Conservation (phyloP, 2,888 invertebrate species). For the Diaprepes abbreviatus region DNA sequence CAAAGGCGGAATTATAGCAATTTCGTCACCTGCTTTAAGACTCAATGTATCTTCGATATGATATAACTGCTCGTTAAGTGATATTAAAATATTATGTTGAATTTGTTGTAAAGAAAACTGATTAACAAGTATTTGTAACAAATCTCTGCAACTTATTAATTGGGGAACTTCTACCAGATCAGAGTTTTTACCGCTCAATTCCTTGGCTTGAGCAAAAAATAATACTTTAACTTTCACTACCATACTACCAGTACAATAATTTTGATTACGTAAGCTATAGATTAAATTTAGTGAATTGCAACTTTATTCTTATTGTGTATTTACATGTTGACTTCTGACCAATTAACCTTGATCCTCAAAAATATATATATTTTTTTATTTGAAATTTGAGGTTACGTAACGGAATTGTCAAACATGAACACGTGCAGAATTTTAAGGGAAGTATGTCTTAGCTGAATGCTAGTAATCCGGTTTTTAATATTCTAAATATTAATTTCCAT, state of each 20-base stretch:
- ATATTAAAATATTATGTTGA: slow-evolving; percentile 79
- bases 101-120: slow-evolving; percentile 78
- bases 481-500: neutral
- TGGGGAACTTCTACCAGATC: slow-evolving; percentile 70
- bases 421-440: too few relatives aligned
- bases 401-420: too few relatives aligned
- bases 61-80: slow-evolving; percentile 87
- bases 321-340: neutral
- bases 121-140: slow-evolving; percentile 74
- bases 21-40: slow-evolving; percentile 80
- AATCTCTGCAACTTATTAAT: slow-evolving; percentile 71
- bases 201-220: slow-evolving; percentile 93
- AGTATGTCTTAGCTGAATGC: neutral
- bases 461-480: too few relatives aligned
- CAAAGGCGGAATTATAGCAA: slow-evolving; percentile 94
- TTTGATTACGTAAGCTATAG: neutral
- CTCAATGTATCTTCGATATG: slow-evolving; percentile 68
- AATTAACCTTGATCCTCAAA: neutral
- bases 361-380: neutral
- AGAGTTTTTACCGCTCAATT: slow-evolving; percentile 79
- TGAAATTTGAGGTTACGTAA: slow-evolving; percentile 2
- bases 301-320: neutral
- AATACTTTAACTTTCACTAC: slow-evolving; percentile 77
- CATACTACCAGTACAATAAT: slow-evolving; percentile 55
- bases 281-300: slow-evolving; percentile 18